phyloP scores from a whole-genome alignment of 53 echinoderm and acorn worm species.

The Astropecten irregularis region DNA sequence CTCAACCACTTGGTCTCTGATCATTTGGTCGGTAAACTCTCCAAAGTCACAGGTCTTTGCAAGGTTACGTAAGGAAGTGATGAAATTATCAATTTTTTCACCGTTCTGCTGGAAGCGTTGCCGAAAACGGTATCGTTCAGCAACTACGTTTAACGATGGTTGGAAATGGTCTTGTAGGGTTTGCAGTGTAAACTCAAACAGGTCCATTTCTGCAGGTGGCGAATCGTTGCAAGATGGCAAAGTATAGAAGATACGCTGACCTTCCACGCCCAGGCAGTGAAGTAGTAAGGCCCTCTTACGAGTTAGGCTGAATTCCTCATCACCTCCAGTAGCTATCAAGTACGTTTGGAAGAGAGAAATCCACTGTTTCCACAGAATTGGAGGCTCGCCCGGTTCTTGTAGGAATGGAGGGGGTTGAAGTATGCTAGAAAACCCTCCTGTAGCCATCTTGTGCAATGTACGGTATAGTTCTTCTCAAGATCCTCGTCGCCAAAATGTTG shows the following conservation, averaged over 20 bases:
- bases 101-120: slow-evolving; percentile 48
- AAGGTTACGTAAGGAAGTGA: slow-evolving; percentile 48
- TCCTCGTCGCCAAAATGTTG: slow-evolving; percentile 53
- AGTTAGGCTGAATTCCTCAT: background rate
- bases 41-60: slow-evolving; percentile 55
- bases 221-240: background rate
- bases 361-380: slow-evolving; percentile 41
- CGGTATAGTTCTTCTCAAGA: background rate
- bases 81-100: slow-evolving; percentile 45
- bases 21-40: slow-evolving; percentile 54
- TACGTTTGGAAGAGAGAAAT: slow-evolving; percentile 24
- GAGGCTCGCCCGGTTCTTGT: slow-evolving; percentile 28
- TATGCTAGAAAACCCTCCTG: slow-evolving; percentile 25
- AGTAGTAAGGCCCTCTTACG: slow-evolving; percentile 28
- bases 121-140: slow-evolving; percentile 58
- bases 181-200: background rate
- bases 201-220: background rate
- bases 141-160: slow-evolving; percentile 46
- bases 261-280: slow-evolving; percentile 30
- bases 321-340: slow-evolving; percentile 16
- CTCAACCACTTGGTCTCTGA: slow-evolving; percentile 59
- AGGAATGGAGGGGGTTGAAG: slow-evolving; percentile 54
- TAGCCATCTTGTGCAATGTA: background rate
- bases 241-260: background rate
- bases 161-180: slow-evolving; percentile 30